A percentile compares a stretch with the other conserved stretches of the same genome.
Conservation (phyloP, 1,140 invertebrate species). For the Protaetia brevitarsis region DNA sequence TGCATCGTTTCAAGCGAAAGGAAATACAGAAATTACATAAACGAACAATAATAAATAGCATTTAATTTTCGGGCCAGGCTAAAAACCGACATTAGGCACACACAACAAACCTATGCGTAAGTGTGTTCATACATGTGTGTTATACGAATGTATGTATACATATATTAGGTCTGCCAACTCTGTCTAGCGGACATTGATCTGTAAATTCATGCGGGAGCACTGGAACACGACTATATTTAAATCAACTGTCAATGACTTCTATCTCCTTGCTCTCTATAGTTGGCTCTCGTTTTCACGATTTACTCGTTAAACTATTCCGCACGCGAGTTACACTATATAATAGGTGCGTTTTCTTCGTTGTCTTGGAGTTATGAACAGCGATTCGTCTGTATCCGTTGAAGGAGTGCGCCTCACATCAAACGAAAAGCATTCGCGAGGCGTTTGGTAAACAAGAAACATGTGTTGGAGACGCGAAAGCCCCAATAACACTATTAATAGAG, state of each 20-base stretch:
- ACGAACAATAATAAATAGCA: constrained; percentile 16
- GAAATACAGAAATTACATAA: constrained; percentile 6
- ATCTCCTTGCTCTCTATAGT: constrained; percentile 17
- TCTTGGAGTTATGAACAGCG: not conserved
- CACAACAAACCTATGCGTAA: not conserved
- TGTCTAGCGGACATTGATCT: constrained; percentile 32
- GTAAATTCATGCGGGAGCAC: constrained; percentile 35
- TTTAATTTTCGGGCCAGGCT: not conserved
- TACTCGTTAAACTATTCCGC: no score
- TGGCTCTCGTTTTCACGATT: constrained; percentile 12
- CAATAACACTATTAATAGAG: constrained; percentile 10
- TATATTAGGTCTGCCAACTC: constrained; percentile 29
- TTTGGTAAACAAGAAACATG: constrained; percentile 3
- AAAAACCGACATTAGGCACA: constrained; percentile 10
- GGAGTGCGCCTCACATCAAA: not conserved
- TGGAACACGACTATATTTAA: constrained; percentile 38
- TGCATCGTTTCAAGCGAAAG: not conserved
- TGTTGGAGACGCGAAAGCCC: not conserved
- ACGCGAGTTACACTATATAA: no score
- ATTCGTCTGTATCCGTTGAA: not conserved
- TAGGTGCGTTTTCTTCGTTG: no score
- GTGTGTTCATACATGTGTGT: not conserved
- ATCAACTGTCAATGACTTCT: constrained; percentile 37
- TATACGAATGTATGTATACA: not conserved
- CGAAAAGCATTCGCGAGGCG: not conserved